Evolutionary conservation across 2,888 invertebrate species (phyloP).

Genomic region (Pseudoips prasinana): DNA sequence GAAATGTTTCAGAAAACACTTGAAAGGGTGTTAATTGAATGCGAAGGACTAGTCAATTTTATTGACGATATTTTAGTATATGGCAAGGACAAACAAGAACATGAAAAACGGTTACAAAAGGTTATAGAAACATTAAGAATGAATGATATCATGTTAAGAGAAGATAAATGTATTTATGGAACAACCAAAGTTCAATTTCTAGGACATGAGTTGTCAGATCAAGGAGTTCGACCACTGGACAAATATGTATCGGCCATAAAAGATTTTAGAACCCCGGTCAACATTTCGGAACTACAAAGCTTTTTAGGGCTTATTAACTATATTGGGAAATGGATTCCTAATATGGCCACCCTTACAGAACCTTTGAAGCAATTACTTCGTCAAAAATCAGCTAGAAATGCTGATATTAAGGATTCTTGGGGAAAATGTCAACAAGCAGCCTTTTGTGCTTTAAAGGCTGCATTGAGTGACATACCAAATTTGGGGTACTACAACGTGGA

Average conservation of each 20-base stretch:
- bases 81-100: neutral
- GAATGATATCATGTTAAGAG: neutral
- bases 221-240: constrained; percentile 1
- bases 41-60: constrained; percentile 1
- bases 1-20: constrained; percentile 1
- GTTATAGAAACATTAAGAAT: neutral
- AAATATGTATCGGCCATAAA: neutral
- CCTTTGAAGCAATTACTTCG: constrained; percentile 11
- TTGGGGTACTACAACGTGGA: constrained; percentile 29
- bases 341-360: constrained; percentile 1
- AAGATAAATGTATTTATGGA: constrained; percentile 1
- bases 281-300: neutral
- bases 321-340: constrained; percentile 4
- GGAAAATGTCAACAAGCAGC: constrained; percentile 12
- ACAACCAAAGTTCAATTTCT: neutral
- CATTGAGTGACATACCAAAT: constrained; percentile 10
- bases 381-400: constrained; percentile 13
- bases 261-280: neutral
- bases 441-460: constrained; percentile 20
- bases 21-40: neutral
- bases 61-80: constrained; percentile 1
- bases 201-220: neutral
- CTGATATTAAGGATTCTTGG: constrained; percentile 20
- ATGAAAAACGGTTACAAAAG: neutral
- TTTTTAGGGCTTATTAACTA: constrained; percentile 1